These are phyloP conservation scores for Caenorhabditis inopinata DNA, from an alignment of 1,140 invertebrate genomes.

Conservation along the genomic window DNA sequence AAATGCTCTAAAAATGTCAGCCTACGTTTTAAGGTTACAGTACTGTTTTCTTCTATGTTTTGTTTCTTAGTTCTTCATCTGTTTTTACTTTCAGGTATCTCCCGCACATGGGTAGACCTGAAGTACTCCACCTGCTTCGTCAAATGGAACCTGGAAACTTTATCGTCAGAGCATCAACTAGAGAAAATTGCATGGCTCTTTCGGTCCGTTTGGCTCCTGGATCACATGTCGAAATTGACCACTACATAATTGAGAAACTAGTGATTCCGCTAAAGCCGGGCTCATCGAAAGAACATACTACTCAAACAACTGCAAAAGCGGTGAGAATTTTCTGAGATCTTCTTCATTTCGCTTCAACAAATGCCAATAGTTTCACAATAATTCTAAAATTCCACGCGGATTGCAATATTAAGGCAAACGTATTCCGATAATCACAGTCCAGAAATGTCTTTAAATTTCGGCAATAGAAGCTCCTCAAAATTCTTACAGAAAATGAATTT, in stretches of 20 bases:
- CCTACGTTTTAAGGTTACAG: too few relatives aligned
- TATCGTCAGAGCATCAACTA: conserved; percentile 87
- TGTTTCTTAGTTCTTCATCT: too few relatives aligned
- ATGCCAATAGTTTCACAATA: too few relatives aligned
- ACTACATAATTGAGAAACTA: conserved; percentile 82
- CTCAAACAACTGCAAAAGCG: neutral
- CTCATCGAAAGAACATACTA: neutral
- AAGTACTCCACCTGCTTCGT: conserved; percentile 86
- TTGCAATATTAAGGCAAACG: too few relatives aligned
- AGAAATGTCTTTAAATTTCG: too few relatives aligned
- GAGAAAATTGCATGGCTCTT: conserved; percentile 86
- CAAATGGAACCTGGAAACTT: conserved; percentile 76
- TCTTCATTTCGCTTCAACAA: too few relatives aligned
- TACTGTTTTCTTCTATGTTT: too few relatives aligned
- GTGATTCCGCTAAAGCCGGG: conserved; percentile 74
- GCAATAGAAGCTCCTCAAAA: too few relatives aligned
- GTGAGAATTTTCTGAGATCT: neutral
- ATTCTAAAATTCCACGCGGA: too few relatives aligned
- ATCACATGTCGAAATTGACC: conserved; percentile 86
- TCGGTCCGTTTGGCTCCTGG: conserved; percentile 82
- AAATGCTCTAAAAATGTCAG: too few relatives aligned
- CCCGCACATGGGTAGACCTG: conserved; percentile 85
- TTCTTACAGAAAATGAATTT: neutral
- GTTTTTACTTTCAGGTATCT: conserved; percentile 74
- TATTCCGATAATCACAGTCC: too few relatives aligned